Evolutionary conservation across 2,888 invertebrate genomes (phyloP), one percentile per base, ranked within the genome.

Genomic region (Lordiphosa fenestrarum): DNA sequence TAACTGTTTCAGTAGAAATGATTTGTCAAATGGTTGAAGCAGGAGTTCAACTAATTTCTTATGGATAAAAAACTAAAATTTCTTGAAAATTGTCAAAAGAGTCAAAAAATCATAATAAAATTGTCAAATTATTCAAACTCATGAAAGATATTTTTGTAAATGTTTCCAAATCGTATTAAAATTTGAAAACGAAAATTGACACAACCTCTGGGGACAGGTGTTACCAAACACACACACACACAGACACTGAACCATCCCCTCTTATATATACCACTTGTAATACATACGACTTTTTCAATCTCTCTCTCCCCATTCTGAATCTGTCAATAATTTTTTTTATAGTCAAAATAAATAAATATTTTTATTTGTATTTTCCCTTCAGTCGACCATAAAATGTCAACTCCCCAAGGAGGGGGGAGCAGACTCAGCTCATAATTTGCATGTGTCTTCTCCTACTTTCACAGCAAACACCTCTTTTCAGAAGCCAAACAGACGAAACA

Each of bases 291-390:
- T 63, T 65, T 42, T 51, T 13, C 63, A 46, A 39, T 48, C 38
- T 59, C 39, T 53, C 21, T 37, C 49, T 54, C 51, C 10, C 25
- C 6, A 25, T 3, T 30, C 10, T 13, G 49, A 53, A 49, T 42
- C 38, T 30, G 52, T 58, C 41, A 38, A 72, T 61, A 75, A 73
- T 64, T 62, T 53, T 49, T 38, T 46, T 49, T 37, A 63, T 46
- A 82, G 49, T 58, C 53, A 65, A 72, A 64, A 73, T 50, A 65
- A 71, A 74, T 58, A 66, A 51, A 63, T 53, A 41, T 68, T 66
- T 55, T 52, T 30, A 52, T 50, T 64, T 66, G 41, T 46, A 49
- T 53, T 57, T 49, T 63, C 55, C 55, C 15, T 33, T 33, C 44
- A 44, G 33, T 33, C 33, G 33, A 44, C 30, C 44, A 44, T 44